Evolutionary conservation across 1,140 invertebrate genomes (phyloP), one percentile per base, ranked within the genome.

Genomic region (Galendromus occidentalis): DNA sequence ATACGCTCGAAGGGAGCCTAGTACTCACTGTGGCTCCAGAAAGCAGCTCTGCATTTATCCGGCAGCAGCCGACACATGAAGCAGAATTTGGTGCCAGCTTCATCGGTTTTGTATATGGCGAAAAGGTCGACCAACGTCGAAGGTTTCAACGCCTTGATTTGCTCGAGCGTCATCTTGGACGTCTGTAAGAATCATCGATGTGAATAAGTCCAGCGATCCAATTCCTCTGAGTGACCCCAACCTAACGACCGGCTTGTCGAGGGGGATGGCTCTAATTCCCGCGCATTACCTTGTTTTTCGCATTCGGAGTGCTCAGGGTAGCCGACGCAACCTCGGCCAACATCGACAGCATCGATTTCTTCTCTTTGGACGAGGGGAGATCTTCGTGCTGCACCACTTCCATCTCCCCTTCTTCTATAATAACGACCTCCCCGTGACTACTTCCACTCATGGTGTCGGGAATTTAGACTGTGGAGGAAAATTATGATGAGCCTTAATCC

Each of bases 281-380:
- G n/a, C n/a, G n/a, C n/a, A n/a, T 47, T 33, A 59, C 51, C 51
- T 59, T 25, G 33, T 59, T 59, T 59, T 59, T 59, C 4, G 51
- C 51, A 22, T 59, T 33, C 33, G 51, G 51, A 14, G 51, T 59
- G 17, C 25, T 59, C 17, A 59, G 22, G 14, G 51, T 59, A 2
- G 51, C 51, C 22, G 51, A 59, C 2, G 51, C 51, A 29, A 59
- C 51, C 25, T 59, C 51, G 33, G 51, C 51, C 22, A 59, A 25
- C 51, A 59, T 59, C 14, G 51, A 59, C 2, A 59, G 33, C 51
- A 59, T 59, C 6, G 51, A 59, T 22, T 59, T 59, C 25, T 59
- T 59, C 22, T 59, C 51, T 59, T 59, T 59, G 2, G 51, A 59
- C 9, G 51, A 59, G 2, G 51, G 33, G 33, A 39, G 33, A 39